Evolutionary conservation across 2,888 invertebrate species (phyloP).

Genomic region (Sesamia inferens): DNA sequence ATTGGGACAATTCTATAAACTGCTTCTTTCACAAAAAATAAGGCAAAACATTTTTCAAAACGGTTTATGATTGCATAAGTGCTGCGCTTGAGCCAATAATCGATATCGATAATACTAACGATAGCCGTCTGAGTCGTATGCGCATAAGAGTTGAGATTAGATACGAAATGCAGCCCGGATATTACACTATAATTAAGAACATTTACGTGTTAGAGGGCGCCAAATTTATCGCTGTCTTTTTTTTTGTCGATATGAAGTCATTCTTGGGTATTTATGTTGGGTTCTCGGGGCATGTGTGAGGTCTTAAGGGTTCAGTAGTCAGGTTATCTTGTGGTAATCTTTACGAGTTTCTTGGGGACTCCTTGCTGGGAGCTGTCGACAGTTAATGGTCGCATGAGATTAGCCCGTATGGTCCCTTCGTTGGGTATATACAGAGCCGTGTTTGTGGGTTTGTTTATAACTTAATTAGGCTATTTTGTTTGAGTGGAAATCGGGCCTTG

Average conservation of each 20-base stretch:
- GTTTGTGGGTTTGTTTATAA: constrained; percentile 89
- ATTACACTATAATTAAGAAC: constrained; percentile 89
- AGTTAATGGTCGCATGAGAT: constrained; percentile 87
- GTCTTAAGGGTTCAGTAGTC: constrained; percentile 86
- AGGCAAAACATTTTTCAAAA: constrained; percentile 37
- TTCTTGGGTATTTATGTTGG: constrained; percentile 87
- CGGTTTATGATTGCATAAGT: constrained; percentile 56
- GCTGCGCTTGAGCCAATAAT: constrained; percentile 60
- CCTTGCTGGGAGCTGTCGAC: constrained; percentile 87
- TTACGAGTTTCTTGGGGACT: constrained; percentile 86
- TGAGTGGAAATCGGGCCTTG: constrained; percentile 83
- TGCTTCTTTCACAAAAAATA: constrained; percentile 44
- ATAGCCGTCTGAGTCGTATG: constrained; percentile 64
- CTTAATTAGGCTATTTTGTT: constrained; percentile 90
- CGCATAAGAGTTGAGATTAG: constrained; percentile 86
- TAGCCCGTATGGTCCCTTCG: constrained; percentile 75
- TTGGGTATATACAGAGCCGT: constrained; percentile 84
- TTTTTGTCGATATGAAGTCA: constrained; percentile 88
- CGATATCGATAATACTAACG: constrained; percentile 63
- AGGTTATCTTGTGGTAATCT: constrained; percentile 88
- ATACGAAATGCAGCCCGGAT: constrained; percentile 84
- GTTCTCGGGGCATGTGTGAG: constrained; percentile 84
- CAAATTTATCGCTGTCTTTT: constrained; percentile 90
- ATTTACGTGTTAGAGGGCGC: constrained; percentile 89
- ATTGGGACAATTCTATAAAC: constrained; percentile 26